phyloP scores from a whole-genome alignment of 2,797 vertebrate genomes.

The Acomys russatus region DNA sequence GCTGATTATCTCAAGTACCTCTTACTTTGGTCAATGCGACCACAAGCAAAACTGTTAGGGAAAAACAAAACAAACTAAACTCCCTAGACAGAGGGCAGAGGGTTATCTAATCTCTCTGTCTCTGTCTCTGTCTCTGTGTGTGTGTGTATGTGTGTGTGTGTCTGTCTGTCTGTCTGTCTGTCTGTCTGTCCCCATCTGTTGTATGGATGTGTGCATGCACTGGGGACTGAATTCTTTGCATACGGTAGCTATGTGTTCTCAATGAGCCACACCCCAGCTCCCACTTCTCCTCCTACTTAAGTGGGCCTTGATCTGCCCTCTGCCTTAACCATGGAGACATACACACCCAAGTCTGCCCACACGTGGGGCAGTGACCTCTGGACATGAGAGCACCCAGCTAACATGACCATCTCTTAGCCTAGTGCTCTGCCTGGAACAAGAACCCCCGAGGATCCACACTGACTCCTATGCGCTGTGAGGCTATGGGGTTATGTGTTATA shows the following conservation, averaged over 20 bases:
- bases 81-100: too few species aligned
- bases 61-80: too few species aligned
- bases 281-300: not conserved
- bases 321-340: not conserved
- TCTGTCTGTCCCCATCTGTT: not conserved
- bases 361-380: not conserved
- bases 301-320: not conserved
- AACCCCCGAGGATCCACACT: not conserved
- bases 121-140: too few species aligned
- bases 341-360: not conserved
- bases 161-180: too few species aligned
- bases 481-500: not conserved
- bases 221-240: not conserved
- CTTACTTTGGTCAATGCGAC: not conserved
- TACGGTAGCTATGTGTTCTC: not conserved
- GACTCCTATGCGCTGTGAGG: not conserved
- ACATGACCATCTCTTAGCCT: not conserved
- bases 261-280: not conserved
- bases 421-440: not conserved
- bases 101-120: too few species aligned
- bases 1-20: not conserved
- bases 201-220: not conserved
- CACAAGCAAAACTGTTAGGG: not conserved
- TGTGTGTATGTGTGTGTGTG: too few species aligned
- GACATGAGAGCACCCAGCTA: not conserved